Evolutionary conservation across 2,113 vertebrate species (phyloP), one percentile per base, ranked within the genome.

Genomic region (Thalassoma bifasciatum): DNA sequence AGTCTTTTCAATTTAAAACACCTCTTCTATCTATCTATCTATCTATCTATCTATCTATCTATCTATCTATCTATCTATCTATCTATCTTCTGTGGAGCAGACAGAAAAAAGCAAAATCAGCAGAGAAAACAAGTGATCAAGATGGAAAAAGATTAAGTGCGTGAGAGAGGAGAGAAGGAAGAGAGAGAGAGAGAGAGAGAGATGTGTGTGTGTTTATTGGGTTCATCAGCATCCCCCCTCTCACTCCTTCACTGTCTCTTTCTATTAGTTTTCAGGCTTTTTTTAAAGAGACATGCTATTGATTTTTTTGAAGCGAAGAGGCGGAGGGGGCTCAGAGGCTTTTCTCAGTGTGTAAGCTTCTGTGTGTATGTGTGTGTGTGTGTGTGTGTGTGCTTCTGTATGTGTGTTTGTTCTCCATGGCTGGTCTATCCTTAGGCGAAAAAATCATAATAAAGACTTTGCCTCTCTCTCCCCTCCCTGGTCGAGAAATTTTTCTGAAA

Each of bases 381-480:
- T 51, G 26, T 9, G 10, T 17, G 22, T 50, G 26, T 52, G 22
- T 46, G 30, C 65, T 34, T 46, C 59, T 67, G 60, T 47, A 46
- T 52, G 60, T 47, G 82, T 11, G 66, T 60, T 37, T 63, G 57
- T 72, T 69, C 58, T 68, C 42, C 10, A 19, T 13, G 66, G 72
- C 79, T 67, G 60, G 60, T 69, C 58, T 79, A 69, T 84, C 82
- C 73, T 62, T 67, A 0, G 83, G 87, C 66, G 21, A 69, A 88
- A 77, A 84, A 86, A 81, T 84, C 75, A 82, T 80, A 86, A 89
- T 82, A 81, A 66, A 87, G 67, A 82, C 61, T 72, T 87, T 85
- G 69, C 74, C 40, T 79, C 79, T 89, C 71, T 72, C 61, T 60
- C 66, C n/a, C n/a, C n/a, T n/a, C n/a, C n/a, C n/a, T n/a, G n/a